Conservation (phyloP, 2,113 vertebrate genomes). For the Dendrocopos noguchii region DNA sequence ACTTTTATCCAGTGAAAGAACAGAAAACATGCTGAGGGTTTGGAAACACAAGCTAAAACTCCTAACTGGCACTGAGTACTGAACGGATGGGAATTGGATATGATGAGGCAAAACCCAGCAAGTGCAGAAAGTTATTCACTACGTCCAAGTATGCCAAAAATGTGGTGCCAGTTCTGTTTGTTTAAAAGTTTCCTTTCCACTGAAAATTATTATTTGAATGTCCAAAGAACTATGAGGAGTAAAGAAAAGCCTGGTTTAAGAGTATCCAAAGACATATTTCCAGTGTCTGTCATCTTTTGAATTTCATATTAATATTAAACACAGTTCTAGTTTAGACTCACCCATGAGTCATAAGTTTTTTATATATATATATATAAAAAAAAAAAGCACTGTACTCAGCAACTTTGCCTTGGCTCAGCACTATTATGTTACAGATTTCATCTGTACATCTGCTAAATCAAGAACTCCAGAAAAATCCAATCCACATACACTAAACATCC, state of each 20-base stretch:
- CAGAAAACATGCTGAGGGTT: background rate
- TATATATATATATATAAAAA: background rate
- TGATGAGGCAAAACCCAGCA: background rate
- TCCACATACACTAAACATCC: background rate
- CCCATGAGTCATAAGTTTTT: conserved; percentile 41
- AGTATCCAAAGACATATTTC: background rate
- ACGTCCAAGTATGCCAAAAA: background rate
- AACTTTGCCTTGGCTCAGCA: conserved; percentile 57
- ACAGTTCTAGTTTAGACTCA: conserved; percentile 27
- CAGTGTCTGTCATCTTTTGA: background rate
- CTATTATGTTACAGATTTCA: conserved; percentile 37
- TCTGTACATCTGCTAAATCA: conserved; percentile 43
- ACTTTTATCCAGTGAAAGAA: background rate
- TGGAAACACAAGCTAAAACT: background rate
- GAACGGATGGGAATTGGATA: background rate
- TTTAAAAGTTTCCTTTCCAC: background rate
- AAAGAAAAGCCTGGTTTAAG: background rate
- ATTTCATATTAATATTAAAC: conserved; percentile 28
- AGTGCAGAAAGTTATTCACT: background rate
- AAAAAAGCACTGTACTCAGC: conserved; percentile 37
- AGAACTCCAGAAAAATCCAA: conserved; percentile 35
- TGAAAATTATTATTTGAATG: background rate
- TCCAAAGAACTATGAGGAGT: background rate
- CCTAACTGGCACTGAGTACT: background rate
- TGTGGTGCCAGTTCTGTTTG: background rate